phyloP scores from a whole-genome alignment of 2,797 vertebrate genomes.

The Aeoliscus strigatus region DNA sequence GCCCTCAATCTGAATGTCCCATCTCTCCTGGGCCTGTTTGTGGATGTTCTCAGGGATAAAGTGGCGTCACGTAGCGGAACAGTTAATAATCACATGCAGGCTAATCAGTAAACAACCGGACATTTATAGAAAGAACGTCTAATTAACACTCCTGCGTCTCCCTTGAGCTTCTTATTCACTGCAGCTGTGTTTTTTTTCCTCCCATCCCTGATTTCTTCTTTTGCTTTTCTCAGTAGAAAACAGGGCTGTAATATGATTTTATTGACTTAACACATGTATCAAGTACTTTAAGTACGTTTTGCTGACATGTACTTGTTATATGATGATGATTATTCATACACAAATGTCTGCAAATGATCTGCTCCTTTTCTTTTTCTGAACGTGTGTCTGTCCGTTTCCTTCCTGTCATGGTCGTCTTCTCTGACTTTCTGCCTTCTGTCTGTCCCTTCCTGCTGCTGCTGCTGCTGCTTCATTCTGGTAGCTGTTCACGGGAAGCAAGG shows the following conservation, averaged over 20 bases:
- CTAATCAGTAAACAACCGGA: conserved; percentile 33
- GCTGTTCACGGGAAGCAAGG: conserved; percentile 76
- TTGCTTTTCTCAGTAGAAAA: background rate
- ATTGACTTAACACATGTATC: too few relatives aligned
- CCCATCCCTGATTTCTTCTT: conserved; percentile 3
- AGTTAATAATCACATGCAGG: conserved; percentile 31
- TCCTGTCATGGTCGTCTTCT: conserved; percentile 8
- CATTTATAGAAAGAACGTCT: conserved; percentile 24
- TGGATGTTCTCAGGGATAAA: too few relatives aligned
- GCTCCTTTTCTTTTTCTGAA: background rate
- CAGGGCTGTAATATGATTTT: too few relatives aligned
- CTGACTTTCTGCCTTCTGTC: conserved; percentile 30
- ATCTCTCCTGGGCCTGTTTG: too few relatives aligned
- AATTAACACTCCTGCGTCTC: conserved; percentile 24
- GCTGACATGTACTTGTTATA: too few relatives aligned
- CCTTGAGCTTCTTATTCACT: conserved; percentile 13
- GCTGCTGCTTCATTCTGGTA: conserved; percentile 51
- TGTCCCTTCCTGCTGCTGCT: too few relatives aligned
- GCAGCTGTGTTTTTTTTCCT: conserved; percentile 1
- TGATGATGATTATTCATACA: too few relatives aligned
- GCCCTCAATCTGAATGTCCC: conserved; percentile 15
- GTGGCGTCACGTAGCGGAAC: conserved; percentile 11
- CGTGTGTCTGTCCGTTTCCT: conserved; percentile 1
- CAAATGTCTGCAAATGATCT: background rate
- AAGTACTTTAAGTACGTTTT: too few relatives aligned